These are phyloP conservation scores for Corythoichthys intestinalis DNA, from an alignment of 2,113 vertebrate genomes.

Conservation along the genomic window DNA sequence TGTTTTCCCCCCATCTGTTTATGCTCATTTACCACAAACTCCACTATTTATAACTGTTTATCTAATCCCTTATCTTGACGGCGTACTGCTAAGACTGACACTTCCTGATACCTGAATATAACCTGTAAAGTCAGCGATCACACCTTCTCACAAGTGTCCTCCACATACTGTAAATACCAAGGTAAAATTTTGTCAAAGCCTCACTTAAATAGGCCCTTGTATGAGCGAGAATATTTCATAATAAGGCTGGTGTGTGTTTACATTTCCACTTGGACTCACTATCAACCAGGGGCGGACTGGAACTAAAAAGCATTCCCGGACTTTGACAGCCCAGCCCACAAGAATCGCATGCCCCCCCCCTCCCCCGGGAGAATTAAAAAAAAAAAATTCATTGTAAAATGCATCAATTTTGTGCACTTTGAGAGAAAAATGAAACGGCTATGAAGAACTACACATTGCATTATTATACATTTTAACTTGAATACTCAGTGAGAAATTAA, in stretches of 20 bases:
- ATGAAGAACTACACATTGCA: too few relatives aligned
- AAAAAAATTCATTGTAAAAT: too few relatives aligned
- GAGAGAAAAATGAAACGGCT: too few relatives aligned
- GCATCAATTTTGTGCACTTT: too few relatives aligned
- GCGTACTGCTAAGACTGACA: background rate
- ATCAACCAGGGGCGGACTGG: too few relatives aligned
- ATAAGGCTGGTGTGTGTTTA: constrained; percentile 5
- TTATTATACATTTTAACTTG: too few relatives aligned
- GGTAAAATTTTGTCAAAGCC: constrained; percentile 5
- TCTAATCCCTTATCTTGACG: background rate
- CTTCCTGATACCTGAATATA: constrained; percentile 17
- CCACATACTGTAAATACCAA: background rate
- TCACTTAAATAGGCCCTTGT: background rate
- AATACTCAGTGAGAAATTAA: too few relatives aligned
- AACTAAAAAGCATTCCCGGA: too few relatives aligned
- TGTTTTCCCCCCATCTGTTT: background rate
- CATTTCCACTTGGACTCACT: constrained; percentile 14
- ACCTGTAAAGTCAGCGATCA: background rate
- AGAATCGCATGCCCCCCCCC: too few relatives aligned
- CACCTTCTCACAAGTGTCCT: background rate
- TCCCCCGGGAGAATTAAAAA: too few relatives aligned
- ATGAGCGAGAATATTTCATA: constrained; percentile 5
- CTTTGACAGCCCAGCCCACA: too few relatives aligned
- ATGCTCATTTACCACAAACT: background rate
- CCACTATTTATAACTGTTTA: background rate